Conservation (phyloP, 2,113 vertebrate species). For the Gallinago media region DNA sequence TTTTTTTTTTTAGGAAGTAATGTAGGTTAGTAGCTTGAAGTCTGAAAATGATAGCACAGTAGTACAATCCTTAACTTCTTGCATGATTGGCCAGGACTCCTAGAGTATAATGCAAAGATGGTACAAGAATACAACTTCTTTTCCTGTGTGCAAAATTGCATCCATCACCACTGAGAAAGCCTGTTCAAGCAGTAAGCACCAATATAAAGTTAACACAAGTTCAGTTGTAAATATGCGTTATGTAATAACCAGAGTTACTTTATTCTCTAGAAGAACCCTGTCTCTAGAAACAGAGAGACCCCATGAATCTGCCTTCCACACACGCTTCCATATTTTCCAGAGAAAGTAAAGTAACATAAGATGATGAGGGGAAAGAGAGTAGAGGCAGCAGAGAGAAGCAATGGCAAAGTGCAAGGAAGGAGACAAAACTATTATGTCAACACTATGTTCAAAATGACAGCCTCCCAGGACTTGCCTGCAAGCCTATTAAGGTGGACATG, state of each 20-base stretch:
- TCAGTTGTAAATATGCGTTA: neutral
- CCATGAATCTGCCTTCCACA: neutral
- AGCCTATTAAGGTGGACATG: neutral
- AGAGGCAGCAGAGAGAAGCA: neutral
- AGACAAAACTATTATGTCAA: neutral
- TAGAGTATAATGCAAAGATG: neutral
- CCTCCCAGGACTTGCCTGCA: neutral
- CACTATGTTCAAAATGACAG: fast-evolving
- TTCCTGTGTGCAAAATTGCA: neutral
- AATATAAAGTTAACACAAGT: neutral
- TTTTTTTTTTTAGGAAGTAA: neutral
- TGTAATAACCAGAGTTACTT: neutral
- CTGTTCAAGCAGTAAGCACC: neutral
- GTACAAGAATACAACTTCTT: neutral
- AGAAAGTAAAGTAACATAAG: neutral
- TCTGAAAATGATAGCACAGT: neutral
- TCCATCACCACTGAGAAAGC: neutral
- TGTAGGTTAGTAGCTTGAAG: neutral
- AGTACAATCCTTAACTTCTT: neutral
- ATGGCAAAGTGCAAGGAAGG: neutral
- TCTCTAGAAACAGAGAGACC: neutral
- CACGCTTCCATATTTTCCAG: neutral
- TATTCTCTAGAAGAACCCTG: neutral
- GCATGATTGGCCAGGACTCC: neutral
- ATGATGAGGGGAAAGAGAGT: neutral